These are phyloP conservation scores for Epizoanthus illoricatus DNA, from an alignment of 92 coral and sea anemone genomes.

Conservation along the genomic window DNA sequence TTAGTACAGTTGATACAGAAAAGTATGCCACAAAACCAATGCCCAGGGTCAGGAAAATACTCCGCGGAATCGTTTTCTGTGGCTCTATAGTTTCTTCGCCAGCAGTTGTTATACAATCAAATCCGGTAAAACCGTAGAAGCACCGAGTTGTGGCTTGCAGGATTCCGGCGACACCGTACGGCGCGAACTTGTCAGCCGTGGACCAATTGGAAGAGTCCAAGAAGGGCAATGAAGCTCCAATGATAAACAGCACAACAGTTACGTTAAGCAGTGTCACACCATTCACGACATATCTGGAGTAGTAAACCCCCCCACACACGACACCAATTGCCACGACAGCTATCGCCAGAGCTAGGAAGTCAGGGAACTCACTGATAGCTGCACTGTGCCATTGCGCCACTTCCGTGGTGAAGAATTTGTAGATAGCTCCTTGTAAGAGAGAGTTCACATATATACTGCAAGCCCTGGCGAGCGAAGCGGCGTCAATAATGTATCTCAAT, in stretches of 20 bases:
- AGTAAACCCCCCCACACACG: slow-evolving; percentile 64
- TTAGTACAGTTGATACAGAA: slow-evolving; percentile 49
- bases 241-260: slow-evolving; percentile 51
- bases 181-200: slow-evolving; percentile 63
- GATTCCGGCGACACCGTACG: slow-evolving; percentile 69
- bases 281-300: slow-evolving; percentile 58
- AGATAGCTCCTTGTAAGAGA: slow-evolving; percentile 51
- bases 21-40: slow-evolving; percentile 51
- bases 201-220: slow-evolving; percentile 74
- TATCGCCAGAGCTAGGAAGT: slow-evolving; percentile 64
- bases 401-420: slow-evolving; percentile 43
- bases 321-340: slow-evolving; percentile 55
- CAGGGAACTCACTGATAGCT: slow-evolving; percentile 56
- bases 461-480: slow-evolving; percentile 72
- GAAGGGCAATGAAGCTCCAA: slow-evolving; percentile 55
- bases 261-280: slow-evolving; percentile 45
- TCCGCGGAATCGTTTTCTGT: slow-evolving; percentile 54
- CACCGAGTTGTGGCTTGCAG: slow-evolving; percentile 67
- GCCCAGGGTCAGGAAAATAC: slow-evolving; percentile 55
- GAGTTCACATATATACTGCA: slow-evolving; percentile 71
- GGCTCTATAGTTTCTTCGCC: slow-evolving; percentile 78
- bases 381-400: slow-evolving; percentile 48
- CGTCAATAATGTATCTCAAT: slow-evolving; percentile 57
- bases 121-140: slow-evolving; percentile 71
- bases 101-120: slow-evolving; percentile 71